Base-by-base conservation (phyloP, 64 coral and sea anemone genomes). In the Astreopora myriophthalma region DNA sequence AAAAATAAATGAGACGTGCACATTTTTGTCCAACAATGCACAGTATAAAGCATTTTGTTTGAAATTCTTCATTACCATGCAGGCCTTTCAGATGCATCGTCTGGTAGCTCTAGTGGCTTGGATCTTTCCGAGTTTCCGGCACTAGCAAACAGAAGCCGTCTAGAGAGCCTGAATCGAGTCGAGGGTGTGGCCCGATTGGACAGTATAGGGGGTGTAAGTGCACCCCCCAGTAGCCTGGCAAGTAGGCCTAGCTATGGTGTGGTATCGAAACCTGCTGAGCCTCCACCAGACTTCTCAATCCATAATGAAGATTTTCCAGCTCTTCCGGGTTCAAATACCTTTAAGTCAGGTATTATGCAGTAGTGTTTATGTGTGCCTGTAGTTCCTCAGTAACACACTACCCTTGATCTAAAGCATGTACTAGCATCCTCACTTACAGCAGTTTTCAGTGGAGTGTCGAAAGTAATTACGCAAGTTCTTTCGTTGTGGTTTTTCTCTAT, bases 221-320 rank as follows among this genome's bases (percentile, higher is more conserved):
- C 79, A 51, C 79, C 90, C 25, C 80, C 90, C 0, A 86, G 90
- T 58, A 93, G 91, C 40, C 37, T 80, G 27, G 29, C 69, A 8
- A 92, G 80, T 30, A 87, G 91, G 64, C 91, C 85, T 29, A 70
- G 71, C 22, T 94, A 94, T 67, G 96, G 96, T 73, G 89, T 98
- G 63, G 96, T 98, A 58, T 98, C 96, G 55, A 98, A 98, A 87
- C 96, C 93, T 73, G 93, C 90, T 13, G 96, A 98, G 46, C 96
- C 96, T 20, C 89, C 84, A 39, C 93, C 96, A 9, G 96, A 98
- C 35, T 98, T 98, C 26, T 95, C 96, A 17, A 98, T 98, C 63
- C 93, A 93, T 1, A 98, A 95, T 42, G 96, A 98, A 76, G 96
- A 98, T 26, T 98, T 98, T 34, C 96, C 96, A 37, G 96, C 96